Conservation (phyloP, 2,888 invertebrate species). For the Oscheius sp. region DNA sequence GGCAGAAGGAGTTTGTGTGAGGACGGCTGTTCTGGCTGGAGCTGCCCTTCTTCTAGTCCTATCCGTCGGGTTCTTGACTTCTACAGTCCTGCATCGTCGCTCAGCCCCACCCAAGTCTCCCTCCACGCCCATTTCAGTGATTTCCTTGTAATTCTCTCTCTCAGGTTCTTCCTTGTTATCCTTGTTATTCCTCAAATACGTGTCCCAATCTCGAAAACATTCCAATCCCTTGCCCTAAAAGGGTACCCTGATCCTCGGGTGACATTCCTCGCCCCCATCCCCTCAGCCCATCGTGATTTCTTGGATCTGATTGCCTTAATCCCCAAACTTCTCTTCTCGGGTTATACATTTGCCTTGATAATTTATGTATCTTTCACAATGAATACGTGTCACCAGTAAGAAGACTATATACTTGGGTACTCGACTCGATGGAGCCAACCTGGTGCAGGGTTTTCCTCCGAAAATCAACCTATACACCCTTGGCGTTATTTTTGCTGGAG, state of each 20-base stretch:
- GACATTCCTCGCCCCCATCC: constrained; percentile 7
- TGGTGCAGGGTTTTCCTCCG: too few relatives aligned
- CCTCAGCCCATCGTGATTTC: constrained; percentile 26
- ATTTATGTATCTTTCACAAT: constrained; percentile 3
- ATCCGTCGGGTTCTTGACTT: constrained; percentile 25
- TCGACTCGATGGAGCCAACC: neutral
- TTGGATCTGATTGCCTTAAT: constrained; percentile 24
- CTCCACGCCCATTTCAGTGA: constrained; percentile 37
- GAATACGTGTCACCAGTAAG: neutral
- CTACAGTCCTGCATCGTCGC: constrained; percentile 6
- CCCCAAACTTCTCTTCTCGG: constrained; percentile 20
- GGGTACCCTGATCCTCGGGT: constrained; percentile 32
- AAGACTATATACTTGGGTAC: neutral
- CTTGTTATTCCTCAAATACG: constrained; percentile 15
- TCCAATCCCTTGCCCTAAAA: constrained; percentile 31
- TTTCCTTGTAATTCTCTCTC: constrained; percentile 22
- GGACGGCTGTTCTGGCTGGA: constrained; percentile 24
- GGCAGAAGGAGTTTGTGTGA: constrained; percentile 34
- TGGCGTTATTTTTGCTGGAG: too few relatives aligned
- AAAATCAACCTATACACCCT: too few relatives aligned
- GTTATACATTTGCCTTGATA: constrained; percentile 16
- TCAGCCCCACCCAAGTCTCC: constrained; percentile 18
- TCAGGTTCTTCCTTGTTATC: constrained; percentile 33
- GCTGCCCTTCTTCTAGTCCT: constrained; percentile 28
- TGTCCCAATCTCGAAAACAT: constrained; percentile 31